Percentiles rank a stretch among this genome's conserved stretches.
These are phyloP conservation scores for Cavia aperea DNA, from an alignment of 2,113 vertebrate species.

Conservation along the genomic window DNA sequence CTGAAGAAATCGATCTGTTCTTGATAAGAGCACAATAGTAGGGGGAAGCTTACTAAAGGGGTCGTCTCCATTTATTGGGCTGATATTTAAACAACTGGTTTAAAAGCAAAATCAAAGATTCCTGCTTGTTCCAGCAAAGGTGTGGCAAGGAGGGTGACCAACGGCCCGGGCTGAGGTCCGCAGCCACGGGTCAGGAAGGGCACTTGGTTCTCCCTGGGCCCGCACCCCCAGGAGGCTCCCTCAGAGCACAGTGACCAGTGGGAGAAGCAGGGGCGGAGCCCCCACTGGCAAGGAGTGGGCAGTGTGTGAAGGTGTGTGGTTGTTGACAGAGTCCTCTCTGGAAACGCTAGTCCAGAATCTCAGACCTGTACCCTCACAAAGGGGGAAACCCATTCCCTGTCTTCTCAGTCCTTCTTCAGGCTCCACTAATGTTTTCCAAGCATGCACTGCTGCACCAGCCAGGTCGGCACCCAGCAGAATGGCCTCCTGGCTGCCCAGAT, in stretches of 20 bases:
- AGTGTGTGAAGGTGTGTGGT: neutral
- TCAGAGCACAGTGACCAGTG: fast-evolving
- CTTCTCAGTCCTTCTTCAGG: neutral
- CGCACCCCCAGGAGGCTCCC: too few relatives aligned
- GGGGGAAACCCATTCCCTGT: neutral
- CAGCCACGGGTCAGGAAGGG: fast-evolving
- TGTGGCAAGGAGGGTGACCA: neutral
- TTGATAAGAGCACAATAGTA: neutral
- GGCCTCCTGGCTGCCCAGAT: too few relatives aligned
- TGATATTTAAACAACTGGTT: neutral
- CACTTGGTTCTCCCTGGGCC: neutral
- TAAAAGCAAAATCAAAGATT: neutral
- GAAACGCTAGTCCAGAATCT: neutral
- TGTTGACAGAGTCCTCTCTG: neutral
- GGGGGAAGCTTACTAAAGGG: neutral
- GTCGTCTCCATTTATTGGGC: neutral
- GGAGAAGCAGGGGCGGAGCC: neutral
- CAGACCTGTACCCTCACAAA: neutral
- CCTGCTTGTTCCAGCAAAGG: neutral
- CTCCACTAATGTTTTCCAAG: neutral
- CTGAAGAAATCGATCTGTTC: neutral
- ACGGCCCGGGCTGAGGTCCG: neutral
- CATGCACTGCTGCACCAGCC: neutral
- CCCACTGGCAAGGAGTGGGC: too few relatives aligned
- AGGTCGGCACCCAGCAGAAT: neutral